Evolutionary conservation across 2,888 invertebrate genomes (phyloP), one percentile per base, ranked within the genome.

Genomic region (Biston betularia): DNA sequence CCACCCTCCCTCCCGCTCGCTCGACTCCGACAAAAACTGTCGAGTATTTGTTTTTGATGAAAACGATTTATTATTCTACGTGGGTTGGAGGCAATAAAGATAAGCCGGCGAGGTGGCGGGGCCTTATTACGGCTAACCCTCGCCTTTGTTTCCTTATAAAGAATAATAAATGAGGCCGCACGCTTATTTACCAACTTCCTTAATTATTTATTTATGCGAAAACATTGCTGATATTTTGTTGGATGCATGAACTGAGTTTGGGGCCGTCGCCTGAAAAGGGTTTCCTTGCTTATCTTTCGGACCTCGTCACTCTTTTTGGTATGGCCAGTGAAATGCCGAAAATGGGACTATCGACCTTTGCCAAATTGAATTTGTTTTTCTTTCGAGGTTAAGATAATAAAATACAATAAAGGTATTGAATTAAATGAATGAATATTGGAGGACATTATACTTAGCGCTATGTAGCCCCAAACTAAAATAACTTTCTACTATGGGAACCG

Each of bases 1-100:
- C 93, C 93, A 93, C 93, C 93, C 93, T 84, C 77, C 88, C 90
- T 81, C 92, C 93, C 89, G 89, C 81, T 90, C 90, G 92, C 92
- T 92, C 93, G 90, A 90, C 92, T 92, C 89, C 90, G 89, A 89
- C 93, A 93, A 93, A 93, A 94, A 94, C 93, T 94, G 94, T 94
- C 93, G 94, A 94, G 93, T 93, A 93, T 94, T 94, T 93, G 93
- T 94, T 94, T 93, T 94, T 93, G 93, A 93, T 93, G 93, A 93
- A 93, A 93, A 93, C 93, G 93, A 93, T 93, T 93, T 93, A 93
- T 93, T 93, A 93, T 93, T 93, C 93, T 93, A 93, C 93, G 93
- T 93, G 93, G 93, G 93, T 93, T 93, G 93, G 93, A 93, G 92
- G 93, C 93, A 93, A 93, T 93, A 93, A 93, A 93, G 93, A 93